Conservation (phyloP, 2,888 invertebrate genomes). For the Ophioninae sp. region DNA sequence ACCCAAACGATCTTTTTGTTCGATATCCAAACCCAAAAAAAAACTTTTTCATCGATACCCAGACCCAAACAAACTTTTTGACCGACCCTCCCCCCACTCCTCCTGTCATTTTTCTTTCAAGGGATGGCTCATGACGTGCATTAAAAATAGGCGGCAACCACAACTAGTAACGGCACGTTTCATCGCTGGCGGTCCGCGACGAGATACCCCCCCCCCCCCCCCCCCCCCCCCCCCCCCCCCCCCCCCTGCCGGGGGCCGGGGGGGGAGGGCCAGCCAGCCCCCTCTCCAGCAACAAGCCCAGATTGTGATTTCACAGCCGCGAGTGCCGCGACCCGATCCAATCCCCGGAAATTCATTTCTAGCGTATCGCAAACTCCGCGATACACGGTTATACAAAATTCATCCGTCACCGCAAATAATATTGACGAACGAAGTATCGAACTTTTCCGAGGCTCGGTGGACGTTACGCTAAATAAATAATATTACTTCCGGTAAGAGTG, state of each 20-base stretch:
- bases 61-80: no score
- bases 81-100: no score
- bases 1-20: no score
- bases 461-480: background rate
- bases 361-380: conserved; percentile 35
- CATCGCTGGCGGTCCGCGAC: background rate
- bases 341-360: conserved; percentile 57
- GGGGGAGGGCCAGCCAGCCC: no score
- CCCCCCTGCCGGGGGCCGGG: no score
- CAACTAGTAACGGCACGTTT: no score
- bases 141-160: no score
- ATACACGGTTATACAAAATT: conserved; percentile 29
- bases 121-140: no score
- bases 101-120: no score
- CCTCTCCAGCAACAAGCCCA: conserved; percentile 39
- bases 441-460: background rate
- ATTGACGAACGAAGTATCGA: background rate
- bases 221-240: conserved; percentile 34
- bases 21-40: no score
- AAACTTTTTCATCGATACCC: no score
- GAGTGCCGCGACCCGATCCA: conserved; percentile 36
- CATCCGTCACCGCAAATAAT: conserved; percentile 12
- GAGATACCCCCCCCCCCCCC: conserved; percentile 33
- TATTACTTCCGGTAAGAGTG: background rate
- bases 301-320: conserved; percentile 50